Base-by-base conservation (phyloP, 2,888 invertebrate species). In the Caenorhabditis sp. region DNA sequence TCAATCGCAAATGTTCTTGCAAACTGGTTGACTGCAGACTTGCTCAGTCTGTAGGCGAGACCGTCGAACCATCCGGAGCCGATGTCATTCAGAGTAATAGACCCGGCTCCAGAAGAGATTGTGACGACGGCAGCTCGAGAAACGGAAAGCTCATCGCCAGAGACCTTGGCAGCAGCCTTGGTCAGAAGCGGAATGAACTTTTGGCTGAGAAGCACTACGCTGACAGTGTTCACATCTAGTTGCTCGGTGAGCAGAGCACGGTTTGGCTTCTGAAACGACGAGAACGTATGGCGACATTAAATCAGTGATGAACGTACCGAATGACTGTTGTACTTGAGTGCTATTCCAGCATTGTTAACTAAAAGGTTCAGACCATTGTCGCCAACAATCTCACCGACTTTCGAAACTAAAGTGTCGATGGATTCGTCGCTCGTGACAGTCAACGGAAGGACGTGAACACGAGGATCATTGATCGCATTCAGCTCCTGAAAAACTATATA, bases 151-250 rank as follows among this genome's bases (percentile, higher is more conserved):
- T 37, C n/a, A n/a, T 66, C 66, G 15, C 66, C 66, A 22, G 77
- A 66, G 4, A 59, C 50, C n/a, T 75, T 72, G 0, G 52, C 24
- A 1, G 76, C 63, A 7, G 80, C 80, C 22, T 32, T 59, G 35
- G 53, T 43, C 22, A 80, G 70, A 7, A 80, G 72, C 7, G 80
- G 80, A 9, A 80, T 55, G 71, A 80, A 72, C n/a, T 55, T 63
- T 41, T 79, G 79, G n/a, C 56, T 76, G 32, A 79, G 30, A 9
- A 79, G 24, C 6, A 70, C 76, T 1, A 76, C 79, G n/a, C 62
- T 61, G 35, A 71, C 35, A 0, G 94, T 93, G 89, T 95, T 95
- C 1, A 93, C 92, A 7, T 92, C 91, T 79, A 93, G 92, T 68
- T 93, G 92, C 8, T 94, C 93, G 59, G 93, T 87, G 83, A 95